These are phyloP conservation scores for Thymelicus acteon DNA, from an alignment of 2,888 invertebrate species.

Conservation along the genomic window DNA sequence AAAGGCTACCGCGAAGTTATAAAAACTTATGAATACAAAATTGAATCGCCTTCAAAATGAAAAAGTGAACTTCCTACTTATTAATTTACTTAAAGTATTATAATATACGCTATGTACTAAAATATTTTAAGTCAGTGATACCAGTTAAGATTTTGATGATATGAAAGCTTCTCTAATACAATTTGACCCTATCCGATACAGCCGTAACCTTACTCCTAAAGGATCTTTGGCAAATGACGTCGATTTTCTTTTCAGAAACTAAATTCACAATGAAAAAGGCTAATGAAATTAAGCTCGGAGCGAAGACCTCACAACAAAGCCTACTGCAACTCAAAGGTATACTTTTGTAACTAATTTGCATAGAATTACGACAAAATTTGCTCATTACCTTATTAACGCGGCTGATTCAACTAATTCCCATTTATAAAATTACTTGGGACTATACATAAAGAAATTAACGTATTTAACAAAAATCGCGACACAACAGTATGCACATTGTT, in stretches of 20 bases:
- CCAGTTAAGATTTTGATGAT: not conserved
- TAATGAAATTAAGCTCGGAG: conserved; percentile 28
- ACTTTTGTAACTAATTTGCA: conserved; percentile 65
- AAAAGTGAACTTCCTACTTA: no score
- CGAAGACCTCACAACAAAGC: conserved; percentile 18
- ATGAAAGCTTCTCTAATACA: not conserved
- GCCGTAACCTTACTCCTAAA: not conserved
- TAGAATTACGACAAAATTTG: conserved; percentile 63
- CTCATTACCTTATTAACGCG: conserved; percentile 70
- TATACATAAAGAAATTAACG: no score
- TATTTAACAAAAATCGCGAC: no score
- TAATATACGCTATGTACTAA: no score
- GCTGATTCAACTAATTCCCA: conserved; percentile 10
- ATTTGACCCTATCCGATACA: not conserved
- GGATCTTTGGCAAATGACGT: not conserved
- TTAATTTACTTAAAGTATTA: no score
- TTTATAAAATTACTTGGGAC: conserved; percentile 6
- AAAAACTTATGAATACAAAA: no score
- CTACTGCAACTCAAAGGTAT: conserved; percentile 39
- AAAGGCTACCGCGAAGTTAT: no score
- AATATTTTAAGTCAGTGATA: not conserved
- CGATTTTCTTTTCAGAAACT: conserved; percentile 14
- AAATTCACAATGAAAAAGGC: conserved; percentile 20
- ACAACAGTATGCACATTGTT: no score
- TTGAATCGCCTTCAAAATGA: no score